Evolutionary conservation across 2,113 vertebrate genomes (phyloP).

Genomic region (Lontra canadensis): DNA sequence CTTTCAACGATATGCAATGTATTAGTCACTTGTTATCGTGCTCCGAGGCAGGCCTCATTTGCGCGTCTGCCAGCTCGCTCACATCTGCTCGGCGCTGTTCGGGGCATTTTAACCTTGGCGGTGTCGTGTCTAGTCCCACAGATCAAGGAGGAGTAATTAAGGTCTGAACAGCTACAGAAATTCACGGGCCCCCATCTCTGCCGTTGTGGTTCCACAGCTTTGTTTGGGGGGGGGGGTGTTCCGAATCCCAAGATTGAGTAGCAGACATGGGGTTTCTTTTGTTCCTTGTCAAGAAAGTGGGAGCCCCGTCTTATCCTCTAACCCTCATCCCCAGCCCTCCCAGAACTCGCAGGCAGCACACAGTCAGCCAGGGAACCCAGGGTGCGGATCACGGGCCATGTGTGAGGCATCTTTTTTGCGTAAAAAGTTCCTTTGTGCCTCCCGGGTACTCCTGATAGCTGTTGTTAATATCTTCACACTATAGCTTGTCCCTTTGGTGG

Average conservation of each 20-base stretch:
- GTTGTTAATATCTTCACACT: constrained; percentile 27
- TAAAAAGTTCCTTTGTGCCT: constrained; percentile 75
- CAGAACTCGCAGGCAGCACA: not conserved
- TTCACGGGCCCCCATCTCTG: constrained; percentile 81
- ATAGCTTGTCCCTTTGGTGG: not conserved
- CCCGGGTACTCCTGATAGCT: not conserved
- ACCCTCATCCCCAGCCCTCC: not conserved
- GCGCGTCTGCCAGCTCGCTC: constrained; percentile 89
- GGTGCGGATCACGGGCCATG: not conserved
- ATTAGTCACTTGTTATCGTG: constrained; percentile 91
- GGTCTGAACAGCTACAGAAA: constrained; percentile 86
- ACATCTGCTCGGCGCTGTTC: constrained; percentile 88
- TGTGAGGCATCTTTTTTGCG: constrained; percentile 22
- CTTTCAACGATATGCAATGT: constrained; percentile 90
- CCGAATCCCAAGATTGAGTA: constrained; percentile 70
- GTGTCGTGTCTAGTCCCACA: constrained; percentile 86
- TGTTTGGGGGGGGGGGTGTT: constrained; percentile 74
- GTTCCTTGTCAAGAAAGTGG: constrained; percentile 54
- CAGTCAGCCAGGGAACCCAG: not conserved
- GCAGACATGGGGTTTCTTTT: constrained; percentile 63
- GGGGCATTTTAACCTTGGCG: constrained; percentile 90
- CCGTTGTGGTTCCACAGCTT: constrained; percentile 77
- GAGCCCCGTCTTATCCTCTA: not conserved
- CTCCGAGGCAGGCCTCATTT: constrained; percentile 90
- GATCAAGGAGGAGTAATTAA: constrained; percentile 90